Conservation (phyloP, 2,888 invertebrate genomes). For the Rotaria sp. region DNA sequence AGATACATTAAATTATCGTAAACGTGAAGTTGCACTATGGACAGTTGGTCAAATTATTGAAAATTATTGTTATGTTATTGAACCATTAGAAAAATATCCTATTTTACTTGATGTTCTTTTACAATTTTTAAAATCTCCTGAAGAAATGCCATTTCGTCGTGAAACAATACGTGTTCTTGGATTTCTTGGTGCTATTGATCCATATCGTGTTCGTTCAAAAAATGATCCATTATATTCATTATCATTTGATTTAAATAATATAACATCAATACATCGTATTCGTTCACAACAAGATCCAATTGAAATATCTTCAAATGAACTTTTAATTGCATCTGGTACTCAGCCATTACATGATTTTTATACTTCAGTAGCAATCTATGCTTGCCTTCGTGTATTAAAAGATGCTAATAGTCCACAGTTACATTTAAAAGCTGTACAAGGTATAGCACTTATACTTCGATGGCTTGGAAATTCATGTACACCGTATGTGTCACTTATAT, state of each 20-base stretch:
- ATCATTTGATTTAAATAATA: conserved; percentile 65
- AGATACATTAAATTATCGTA: conserved; percentile 89
- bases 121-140: conserved; percentile 81
- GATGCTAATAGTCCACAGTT: conserved; percentile 13
- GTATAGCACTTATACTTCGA: neutral
- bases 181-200: conserved; percentile 88
- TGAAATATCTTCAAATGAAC: conserved; percentile 32
- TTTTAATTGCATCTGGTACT: conserved; percentile 3
- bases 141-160: conserved; percentile 65
- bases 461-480: neutral
- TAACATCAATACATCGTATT: conserved; percentile 71
- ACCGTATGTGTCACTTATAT: neutral
- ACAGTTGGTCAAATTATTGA: conserved; percentile 89
- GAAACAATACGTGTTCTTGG: conserved; percentile 88
- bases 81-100: conserved; percentile 88
- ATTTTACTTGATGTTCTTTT: conserved; percentile 82
- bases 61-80: conserved; percentile 79
- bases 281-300: conserved; percentile 59
- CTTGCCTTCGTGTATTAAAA: conserved; percentile 7
- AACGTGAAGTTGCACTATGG: conserved; percentile 84
- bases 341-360: conserved; percentile 16
- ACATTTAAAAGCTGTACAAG: conserved; percentile 24
- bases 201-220: conserved; percentile 92
- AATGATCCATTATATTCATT: conserved; percentile 64
- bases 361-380: neutral